Evolutionary conservation across 2,113 vertebrate species (phyloP).

Genomic region (Suricata suricatta): DNA sequence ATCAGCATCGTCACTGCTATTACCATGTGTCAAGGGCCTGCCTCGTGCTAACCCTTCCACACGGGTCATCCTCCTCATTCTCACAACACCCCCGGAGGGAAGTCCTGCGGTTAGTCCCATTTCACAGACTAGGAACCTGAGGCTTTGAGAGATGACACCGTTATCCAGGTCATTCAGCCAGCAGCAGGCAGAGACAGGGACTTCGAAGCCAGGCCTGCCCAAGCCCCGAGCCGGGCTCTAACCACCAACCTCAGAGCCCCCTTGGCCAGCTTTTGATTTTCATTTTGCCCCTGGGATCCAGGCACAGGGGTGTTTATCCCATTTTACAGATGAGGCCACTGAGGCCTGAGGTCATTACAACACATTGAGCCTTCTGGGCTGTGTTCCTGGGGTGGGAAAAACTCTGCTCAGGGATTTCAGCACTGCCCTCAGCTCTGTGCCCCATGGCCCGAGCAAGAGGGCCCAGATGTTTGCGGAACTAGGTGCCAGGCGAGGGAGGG

Average conservation of each 20-base stretch:
- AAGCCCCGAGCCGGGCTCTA: neutral
- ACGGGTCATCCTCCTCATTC: rapidly evolving
- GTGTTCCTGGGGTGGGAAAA: neutral
- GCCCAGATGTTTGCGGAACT: neutral
- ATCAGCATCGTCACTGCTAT: rapidly evolving
- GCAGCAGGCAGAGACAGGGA: neutral
- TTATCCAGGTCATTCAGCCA: neutral
- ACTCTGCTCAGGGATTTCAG: neutral
- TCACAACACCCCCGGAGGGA: rapidly evolving
- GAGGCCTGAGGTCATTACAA: neutral
- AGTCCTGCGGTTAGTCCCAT: neutral
- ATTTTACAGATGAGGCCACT: neutral
- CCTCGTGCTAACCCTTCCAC: rapidly evolving
- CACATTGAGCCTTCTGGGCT: neutral
- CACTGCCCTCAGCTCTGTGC: neutral
- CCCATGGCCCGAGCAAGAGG: neutral
- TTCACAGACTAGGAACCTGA: neutral
- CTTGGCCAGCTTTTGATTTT: rapidly evolving
- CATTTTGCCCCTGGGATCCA: neutral
- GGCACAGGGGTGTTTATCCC: neutral
- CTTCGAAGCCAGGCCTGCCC: neutral
- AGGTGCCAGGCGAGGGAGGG: neutral
- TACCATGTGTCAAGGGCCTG: rapidly evolving
- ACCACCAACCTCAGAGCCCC: no score
- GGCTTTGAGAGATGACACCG: neutral